Evolutionary conservation across 1,140 invertebrate genomes (phyloP).

Genomic region (Rhagoletis zephyria): DNA sequence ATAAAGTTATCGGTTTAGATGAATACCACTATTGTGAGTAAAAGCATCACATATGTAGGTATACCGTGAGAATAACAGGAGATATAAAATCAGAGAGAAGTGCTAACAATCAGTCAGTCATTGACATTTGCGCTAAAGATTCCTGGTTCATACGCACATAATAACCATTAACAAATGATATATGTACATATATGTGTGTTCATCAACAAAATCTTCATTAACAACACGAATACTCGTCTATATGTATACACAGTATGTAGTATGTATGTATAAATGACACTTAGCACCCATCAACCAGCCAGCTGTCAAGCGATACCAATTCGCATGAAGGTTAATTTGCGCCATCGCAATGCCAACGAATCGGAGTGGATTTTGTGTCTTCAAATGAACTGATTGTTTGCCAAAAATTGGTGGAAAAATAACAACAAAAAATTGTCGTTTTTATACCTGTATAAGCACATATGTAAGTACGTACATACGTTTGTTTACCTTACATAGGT

Average conservation of each 20-base stretch:
- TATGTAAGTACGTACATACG: too few relatives aligned
- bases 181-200: background rate
- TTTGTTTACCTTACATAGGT: too few relatives aligned
- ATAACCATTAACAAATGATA: too few relatives aligned
- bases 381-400: constrained; percentile 28
- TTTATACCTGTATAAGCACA: too few relatives aligned
- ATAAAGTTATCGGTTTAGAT: too few relatives aligned
- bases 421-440: background rate
- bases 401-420: constrained; percentile 33
- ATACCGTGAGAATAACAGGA: too few relatives aligned
- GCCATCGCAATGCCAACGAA: background rate
- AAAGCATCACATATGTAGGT: too few relatives aligned
- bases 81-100: too few relatives aligned
- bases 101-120: background rate
- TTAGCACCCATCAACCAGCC: background rate
- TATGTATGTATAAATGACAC: background rate
- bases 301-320: background rate
- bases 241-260: background rate
- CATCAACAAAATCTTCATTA: background rate
- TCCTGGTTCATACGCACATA: background rate
- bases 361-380: background rate
- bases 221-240: background rate
- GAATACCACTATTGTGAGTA: too few relatives aligned
- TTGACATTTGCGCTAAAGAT: constrained; percentile 17
- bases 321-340: constrained; percentile 17